Conservation (phyloP, 2,888 invertebrate species). For the Boloria selene region DNA sequence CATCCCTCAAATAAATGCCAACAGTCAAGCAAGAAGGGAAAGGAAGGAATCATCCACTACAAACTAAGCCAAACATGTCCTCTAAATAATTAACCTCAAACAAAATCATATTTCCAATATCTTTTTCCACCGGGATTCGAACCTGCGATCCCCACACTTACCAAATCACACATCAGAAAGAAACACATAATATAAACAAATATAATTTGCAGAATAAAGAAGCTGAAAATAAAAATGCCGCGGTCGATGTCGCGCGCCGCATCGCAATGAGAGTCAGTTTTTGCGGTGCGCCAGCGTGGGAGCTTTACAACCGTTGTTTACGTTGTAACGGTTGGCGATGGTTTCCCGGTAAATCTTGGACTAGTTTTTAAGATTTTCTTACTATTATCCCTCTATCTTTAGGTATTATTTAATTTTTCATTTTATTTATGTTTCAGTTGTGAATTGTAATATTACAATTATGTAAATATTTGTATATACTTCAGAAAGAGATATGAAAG, state of each 20-base stretch:
- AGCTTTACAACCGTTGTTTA: conserved; percentile 44
- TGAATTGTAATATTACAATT: too few relatives aligned
- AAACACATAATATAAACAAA: conserved; percentile 50
- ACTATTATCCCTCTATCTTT: conserved; percentile 1
- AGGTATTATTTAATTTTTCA: neutral
- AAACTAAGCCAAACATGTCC: too few relatives aligned
- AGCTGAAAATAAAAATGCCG: conserved; percentile 41
- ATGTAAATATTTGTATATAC: too few relatives aligned
- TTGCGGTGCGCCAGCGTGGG: conserved; percentile 75
- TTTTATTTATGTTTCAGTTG: too few relatives aligned
- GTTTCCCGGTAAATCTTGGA: conserved; percentile 17
- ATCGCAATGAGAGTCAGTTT: conserved; percentile 71
- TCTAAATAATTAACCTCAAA: too few relatives aligned
- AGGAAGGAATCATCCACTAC: too few relatives aligned
- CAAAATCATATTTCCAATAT: too few relatives aligned
- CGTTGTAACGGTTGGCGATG: conserved; percentile 27
- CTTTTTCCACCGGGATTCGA: too few relatives aligned
- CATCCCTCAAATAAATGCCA: too few relatives aligned
- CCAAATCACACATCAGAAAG: neutral
- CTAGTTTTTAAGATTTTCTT: conserved; percentile 21
- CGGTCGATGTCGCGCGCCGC: conserved; percentile 65
- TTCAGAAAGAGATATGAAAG: too few relatives aligned
- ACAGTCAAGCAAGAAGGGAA: too few relatives aligned
- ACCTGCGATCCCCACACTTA: neutral
- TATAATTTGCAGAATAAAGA: conserved; percentile 34